Percentiles rank a stretch among this genome's conserved stretches.
Conservation (phyloP, 2,888 invertebrate species). For the Habroteleia sp. region DNA sequence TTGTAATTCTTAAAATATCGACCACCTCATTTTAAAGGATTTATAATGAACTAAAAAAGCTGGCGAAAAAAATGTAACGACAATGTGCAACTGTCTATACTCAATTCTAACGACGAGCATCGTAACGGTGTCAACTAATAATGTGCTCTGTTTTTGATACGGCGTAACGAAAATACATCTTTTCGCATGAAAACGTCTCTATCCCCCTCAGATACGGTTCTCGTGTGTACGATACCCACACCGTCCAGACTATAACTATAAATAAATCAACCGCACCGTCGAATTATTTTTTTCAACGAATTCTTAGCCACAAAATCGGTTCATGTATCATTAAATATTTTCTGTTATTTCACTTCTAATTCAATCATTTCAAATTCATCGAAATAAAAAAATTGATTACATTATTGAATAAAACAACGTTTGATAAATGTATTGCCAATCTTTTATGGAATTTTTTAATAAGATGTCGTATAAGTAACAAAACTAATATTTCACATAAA, state of each 20-base stretch:
- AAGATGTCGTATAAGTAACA: too few relatives aligned
- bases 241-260: constrained; percentile 51
- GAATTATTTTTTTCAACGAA: constrained; percentile 51
- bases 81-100: constrained; percentile 2
- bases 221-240: constrained; percentile 38
- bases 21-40: constrained; percentile 54
- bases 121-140: constrained; percentile 53
- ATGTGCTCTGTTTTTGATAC: constrained; percentile 63
- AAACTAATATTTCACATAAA: too few relatives aligned
- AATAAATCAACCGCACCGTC: constrained; percentile 57
- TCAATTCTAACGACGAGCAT: constrained; percentile 18
- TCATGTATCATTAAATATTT: constrained; percentile 37
- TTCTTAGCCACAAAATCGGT: constrained; percentile 41
- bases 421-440: too few relatives aligned
- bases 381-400: too few relatives aligned
- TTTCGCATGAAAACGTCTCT: constrained; percentile 63
- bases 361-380: too few relatives aligned
- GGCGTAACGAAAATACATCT: constrained; percentile 71
- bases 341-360: constrained; percentile 10
- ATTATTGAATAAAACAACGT: too few relatives aligned
- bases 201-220: constrained; percentile 25
- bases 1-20: constrained; percentile 54
- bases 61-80: constrained; percentile 32
- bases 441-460: too few relatives aligned
- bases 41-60: constrained; percentile 54